These are phyloP conservation scores for Anthopleura sola DNA, from an alignment of 64 coral and sea anemone genomes.

Conservation along the genomic window DNA sequence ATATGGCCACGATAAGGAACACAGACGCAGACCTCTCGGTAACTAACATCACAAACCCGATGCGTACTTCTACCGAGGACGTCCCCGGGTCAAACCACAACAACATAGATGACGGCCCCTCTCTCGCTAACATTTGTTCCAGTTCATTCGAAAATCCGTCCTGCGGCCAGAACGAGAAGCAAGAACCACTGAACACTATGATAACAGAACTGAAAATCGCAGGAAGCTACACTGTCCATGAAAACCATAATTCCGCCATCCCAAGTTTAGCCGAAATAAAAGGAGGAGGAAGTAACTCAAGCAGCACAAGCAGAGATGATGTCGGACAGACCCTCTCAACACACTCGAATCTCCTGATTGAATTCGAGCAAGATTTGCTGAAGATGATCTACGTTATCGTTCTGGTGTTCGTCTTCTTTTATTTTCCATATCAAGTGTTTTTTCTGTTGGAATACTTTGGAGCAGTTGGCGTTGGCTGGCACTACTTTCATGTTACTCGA, in stretches of 20 bases:
- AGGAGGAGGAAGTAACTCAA: neutral
- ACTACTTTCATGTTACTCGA: conserved; percentile 23
- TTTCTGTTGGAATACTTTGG: conserved; percentile 68
- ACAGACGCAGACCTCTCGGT: neutral
- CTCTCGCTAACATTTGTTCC: neutral
- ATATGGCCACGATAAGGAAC: conserved; percentile 52
- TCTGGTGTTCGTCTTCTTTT: conserved; percentile 57
- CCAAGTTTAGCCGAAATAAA: neutral
- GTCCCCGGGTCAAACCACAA: neutral
- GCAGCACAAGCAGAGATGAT: neutral
- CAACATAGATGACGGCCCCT: neutral
- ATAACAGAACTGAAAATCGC: neutral
- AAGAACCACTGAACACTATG: neutral
- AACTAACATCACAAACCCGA: conserved; percentile 34
- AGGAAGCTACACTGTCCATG: neutral
- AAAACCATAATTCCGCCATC: neutral
- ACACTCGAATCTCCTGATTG: conserved; percentile 26
- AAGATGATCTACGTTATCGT: conserved; percentile 84
- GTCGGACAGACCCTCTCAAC: neutral
- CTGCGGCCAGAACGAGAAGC: neutral
- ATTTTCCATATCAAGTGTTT: conserved; percentile 65
- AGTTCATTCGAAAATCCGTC: neutral
- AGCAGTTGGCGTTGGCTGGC: conserved; percentile 26
- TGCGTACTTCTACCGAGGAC: conserved; percentile 17
- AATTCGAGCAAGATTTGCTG: conserved; percentile 74